Evolutionary conservation across 2,797 vertebrate genomes (phyloP).

Genomic region (Alectoris magna): DNA sequence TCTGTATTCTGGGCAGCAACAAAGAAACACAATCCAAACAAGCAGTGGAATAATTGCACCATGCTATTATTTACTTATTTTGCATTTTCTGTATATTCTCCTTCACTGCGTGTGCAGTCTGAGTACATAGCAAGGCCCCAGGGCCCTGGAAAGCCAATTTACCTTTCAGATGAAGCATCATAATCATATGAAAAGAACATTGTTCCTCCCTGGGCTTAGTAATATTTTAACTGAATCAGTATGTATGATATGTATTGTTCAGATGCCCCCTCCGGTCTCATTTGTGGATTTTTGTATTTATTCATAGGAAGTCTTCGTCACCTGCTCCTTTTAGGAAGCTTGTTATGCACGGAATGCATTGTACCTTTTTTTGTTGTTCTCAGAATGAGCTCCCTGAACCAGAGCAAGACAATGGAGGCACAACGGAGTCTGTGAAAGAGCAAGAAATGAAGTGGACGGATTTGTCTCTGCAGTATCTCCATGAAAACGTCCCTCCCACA

Average conservation of each 20-base stretch:
- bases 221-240: constrained; percentile 10
- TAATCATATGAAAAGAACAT: neutral
- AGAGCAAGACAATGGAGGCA: constrained; percentile 96
- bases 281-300: neutral
- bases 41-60: constrained; percentile 1
- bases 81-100: constrained; percentile 17
- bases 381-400: constrained; percentile 97
- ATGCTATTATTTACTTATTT: constrained; percentile 7
- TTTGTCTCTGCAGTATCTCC: constrained; percentile 93
- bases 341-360: neutral
- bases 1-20: constrained; percentile 12
- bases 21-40: neutral
- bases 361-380: constrained; percentile 18
- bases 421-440: constrained; percentile 96
- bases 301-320: neutral
- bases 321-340: neutral
- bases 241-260: neutral
- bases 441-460: constrained; percentile 99
- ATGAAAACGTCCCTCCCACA: constrained; percentile 90
- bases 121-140: neutral
- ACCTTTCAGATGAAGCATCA: constrained; percentile 23
- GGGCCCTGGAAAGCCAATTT: constrained; percentile 7
- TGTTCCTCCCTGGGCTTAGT: neutral
- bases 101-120: neutral
- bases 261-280: neutral